A percentile compares a stretch with the other conserved stretches of the same genome.
Conservation (phyloP, 1,140 invertebrate genomes). For the Lerema accius region DNA sequence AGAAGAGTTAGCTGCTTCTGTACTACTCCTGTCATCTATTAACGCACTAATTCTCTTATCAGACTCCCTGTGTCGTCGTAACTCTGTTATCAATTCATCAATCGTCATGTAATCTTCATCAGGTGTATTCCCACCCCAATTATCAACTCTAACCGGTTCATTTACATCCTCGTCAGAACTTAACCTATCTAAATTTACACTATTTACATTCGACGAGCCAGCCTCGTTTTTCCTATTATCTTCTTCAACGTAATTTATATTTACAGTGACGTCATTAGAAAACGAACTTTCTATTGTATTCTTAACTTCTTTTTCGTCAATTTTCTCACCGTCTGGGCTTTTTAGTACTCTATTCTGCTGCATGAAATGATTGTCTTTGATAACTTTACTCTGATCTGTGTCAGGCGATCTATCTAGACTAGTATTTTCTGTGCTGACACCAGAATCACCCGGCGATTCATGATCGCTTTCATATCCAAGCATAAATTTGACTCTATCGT, state of each 20-base stretch:
- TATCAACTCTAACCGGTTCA: constrained; percentile 43
- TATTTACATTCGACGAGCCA: constrained; percentile 62
- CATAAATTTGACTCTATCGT: constrained; percentile 81
- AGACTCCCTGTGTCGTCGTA: constrained; percentile 57
- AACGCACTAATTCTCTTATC: constrained; percentile 55
- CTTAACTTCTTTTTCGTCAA: constrained; percentile 53
- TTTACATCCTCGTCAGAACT: constrained; percentile 53
- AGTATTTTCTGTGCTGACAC: constrained; percentile 88
- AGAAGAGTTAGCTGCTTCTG: constrained; percentile 42
- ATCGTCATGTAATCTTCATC: constrained; percentile 61
- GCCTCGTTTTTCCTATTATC: constrained; percentile 72
- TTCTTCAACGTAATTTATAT: constrained; percentile 67
- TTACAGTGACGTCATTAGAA: constrained; percentile 64
- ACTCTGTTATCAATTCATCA: constrained; percentile 63
- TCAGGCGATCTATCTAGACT: constrained; percentile 85
- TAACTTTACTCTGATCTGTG: constrained; percentile 74
- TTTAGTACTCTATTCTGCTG: constrained; percentile 75
- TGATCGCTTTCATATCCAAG: constrained; percentile 79
- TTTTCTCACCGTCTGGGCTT: constrained; percentile 49
- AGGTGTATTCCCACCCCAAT: constrained; percentile 46
- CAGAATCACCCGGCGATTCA: constrained; percentile 85
- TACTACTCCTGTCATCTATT: constrained; percentile 50
- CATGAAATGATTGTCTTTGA: constrained; percentile 69
- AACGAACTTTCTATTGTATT: constrained; percentile 69
- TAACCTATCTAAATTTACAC: constrained; percentile 62